phyloP scores from a whole-genome alignment of 2,888 invertebrate species.

The Drosophila longiperda region DNA sequence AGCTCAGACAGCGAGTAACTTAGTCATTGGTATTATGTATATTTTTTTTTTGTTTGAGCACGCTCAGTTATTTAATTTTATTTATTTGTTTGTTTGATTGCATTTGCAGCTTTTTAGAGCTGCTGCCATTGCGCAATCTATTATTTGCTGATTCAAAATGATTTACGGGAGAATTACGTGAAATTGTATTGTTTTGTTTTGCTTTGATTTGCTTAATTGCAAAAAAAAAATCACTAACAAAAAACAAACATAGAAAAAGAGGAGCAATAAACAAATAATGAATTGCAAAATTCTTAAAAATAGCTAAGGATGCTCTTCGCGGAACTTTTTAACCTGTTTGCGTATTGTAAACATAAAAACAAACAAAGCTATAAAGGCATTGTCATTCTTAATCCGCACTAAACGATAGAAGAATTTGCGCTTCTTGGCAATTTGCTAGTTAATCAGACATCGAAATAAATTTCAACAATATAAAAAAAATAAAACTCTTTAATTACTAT shows the following conservation, averaged over 20 bases:
- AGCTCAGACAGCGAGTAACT: neutral
- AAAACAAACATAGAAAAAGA: slow-evolving; percentile 10
- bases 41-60: slow-evolving; percentile 8
- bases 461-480: slow-evolving; percentile 5
- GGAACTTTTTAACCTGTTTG: slow-evolving; percentile 44
- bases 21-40: neutral
- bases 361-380: slow-evolving; percentile 15
- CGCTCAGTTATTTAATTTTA: slow-evolving; percentile 22
- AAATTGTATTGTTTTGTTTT: slow-evolving; percentile 16
- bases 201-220: slow-evolving; percentile 11
- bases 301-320: slow-evolving; percentile 28
- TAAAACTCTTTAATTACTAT: slow-evolving; percentile 46
- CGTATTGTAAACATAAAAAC: slow-evolving; percentile 25
- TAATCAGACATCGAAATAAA: slow-evolving; percentile 40
- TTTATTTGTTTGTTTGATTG: slow-evolving; percentile 29
- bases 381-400: slow-evolving; percentile 52
- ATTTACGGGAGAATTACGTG: slow-evolving; percentile 23
- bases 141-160: slow-evolving; percentile 32
- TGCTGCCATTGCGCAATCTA: slow-evolving; percentile 32
- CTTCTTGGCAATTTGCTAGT: slow-evolving; percentile 54
- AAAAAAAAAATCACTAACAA: neutral
- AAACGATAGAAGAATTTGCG: slow-evolving; percentile 30
- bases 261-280: neutral
- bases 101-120: slow-evolving; percentile 20
- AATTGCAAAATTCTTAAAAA: slow-evolving; percentile 21